A percentile compares a stretch with the other conserved stretches of the same genome.
These are phyloP conservation scores for Microcaecilia unicolor DNA, from an alignment of 2,797 vertebrate species.

Conservation along the genomic window DNA sequence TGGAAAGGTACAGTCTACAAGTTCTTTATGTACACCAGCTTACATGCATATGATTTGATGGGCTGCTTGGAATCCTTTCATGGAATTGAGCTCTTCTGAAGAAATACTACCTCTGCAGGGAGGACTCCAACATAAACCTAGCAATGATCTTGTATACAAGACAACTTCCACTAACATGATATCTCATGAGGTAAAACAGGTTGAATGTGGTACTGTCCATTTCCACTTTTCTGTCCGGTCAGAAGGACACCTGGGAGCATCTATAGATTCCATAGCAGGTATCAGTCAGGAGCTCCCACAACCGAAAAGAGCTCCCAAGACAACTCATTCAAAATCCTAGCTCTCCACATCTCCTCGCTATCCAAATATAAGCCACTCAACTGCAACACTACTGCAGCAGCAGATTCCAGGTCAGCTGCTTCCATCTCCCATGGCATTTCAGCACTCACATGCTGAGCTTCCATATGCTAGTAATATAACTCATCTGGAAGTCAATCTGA, in stretches of 20 bases:
- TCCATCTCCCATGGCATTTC: conserved; percentile 52
- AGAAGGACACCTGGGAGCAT: conserved; percentile 33
- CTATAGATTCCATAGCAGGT: conserved; percentile 7
- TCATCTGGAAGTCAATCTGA: conserved; percentile 71
- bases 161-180: conserved; percentile 31
- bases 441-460: conserved; percentile 46
- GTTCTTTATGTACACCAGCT: conserved; percentile 36
- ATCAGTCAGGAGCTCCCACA: conserved; percentile 24
- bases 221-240: conserved; percentile 61
- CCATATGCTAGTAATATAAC: conserved; percentile 48
- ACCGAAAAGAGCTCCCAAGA: conserved; percentile 42
- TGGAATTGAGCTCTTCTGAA: conserved; percentile 18
- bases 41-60: conserved; percentile 79
- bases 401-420: conserved; percentile 42
- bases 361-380: conserved; percentile 43
- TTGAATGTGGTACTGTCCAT: conserved; percentile 59
- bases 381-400: conserved; percentile 38
- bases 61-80: conserved; percentile 70
- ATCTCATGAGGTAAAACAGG: conserved; percentile 54
- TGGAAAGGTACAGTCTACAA: conserved; percentile 50
- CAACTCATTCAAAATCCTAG: conserved; percentile 71
- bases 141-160: conserved; percentile 68
- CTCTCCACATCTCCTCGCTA: conserved; percentile 57
- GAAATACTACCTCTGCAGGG: conserved; percentile 68
- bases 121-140: conserved; percentile 58